phyloP scores from a whole-genome alignment of 2,113 vertebrate species.

The Lepisosteus osseus region DNA sequence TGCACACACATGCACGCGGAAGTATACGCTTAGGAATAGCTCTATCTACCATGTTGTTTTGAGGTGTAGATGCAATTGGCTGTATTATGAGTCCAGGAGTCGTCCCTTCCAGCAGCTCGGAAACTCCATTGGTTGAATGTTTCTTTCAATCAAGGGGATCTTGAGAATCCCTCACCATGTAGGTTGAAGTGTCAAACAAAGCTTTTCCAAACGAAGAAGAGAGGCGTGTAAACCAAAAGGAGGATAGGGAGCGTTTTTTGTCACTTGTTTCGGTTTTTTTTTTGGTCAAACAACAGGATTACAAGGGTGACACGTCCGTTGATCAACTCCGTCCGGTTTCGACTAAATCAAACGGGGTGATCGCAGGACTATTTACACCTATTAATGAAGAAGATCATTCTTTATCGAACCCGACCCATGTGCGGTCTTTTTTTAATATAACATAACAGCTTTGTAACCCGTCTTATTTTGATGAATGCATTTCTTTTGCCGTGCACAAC shows the following conservation, averaged over 20 bases:
- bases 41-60: slow-evolving; percentile 49
- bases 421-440: not conserved
- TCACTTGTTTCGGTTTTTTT: slow-evolving; percentile 1
- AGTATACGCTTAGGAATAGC: slow-evolving; percentile 65
- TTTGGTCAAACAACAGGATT: slow-evolving; percentile 6
- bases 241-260: not conserved
- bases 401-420: not conserved
- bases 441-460: slow-evolving; percentile 5
- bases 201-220: slow-evolving; percentile 1
- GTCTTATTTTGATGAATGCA: not conserved
- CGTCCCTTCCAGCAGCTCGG: slow-evolving; percentile 12
- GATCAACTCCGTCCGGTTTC: no score
- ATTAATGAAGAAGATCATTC: slow-evolving; percentile 6
- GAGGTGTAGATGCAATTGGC: slow-evolving; percentile 54
- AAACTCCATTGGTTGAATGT: slow-evolving; percentile 45
- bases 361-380: not conserved
- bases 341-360: not conserved
- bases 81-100: slow-evolving; percentile 21
- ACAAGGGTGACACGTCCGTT: not conserved
- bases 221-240: not conserved
- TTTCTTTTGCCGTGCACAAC: no score
- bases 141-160: slow-evolving; percentile 48
- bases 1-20: slow-evolving; percentile 70
- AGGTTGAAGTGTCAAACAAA: slow-evolving; percentile 16
- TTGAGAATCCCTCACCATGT: slow-evolving; percentile 7